Evolutionary conservation across 23 tunicate genomes (phyloP).

Genomic region (Pegea sp.): DNA sequence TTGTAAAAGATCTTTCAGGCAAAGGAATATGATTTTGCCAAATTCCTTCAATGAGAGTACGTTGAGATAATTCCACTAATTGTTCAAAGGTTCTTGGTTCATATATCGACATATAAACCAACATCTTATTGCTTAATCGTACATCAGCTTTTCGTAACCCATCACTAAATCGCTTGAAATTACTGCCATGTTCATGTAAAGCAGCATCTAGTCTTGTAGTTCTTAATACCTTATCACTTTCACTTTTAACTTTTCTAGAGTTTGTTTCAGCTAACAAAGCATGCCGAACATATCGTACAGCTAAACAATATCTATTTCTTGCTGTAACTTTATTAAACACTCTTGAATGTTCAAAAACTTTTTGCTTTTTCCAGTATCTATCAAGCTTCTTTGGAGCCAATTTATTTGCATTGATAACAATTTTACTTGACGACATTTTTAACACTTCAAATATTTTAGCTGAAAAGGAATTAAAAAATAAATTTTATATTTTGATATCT

Average conservation of each 20-base stretch:
- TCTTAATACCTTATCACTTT: slow-evolving; percentile 4
- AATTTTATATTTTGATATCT: too few relatives aligned
- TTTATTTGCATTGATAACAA: too few relatives aligned
- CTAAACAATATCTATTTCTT: neutral
- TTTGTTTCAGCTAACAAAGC: neutral
- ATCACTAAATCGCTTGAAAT: neutral
- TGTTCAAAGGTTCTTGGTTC: slow-evolving; percentile 74
- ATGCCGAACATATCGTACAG: neutral
- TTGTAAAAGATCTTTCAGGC: slow-evolving; percentile 44
- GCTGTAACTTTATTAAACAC: neutral
- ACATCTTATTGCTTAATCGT: slow-evolving; percentile 14
- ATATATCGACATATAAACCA: slow-evolving; percentile 39
- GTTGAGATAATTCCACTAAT: slow-evolving; percentile 40
- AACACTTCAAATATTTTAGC: too few relatives aligned
- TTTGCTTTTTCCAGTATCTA: neutral
- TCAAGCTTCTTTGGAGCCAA: neutral
- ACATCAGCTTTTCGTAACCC: slow-evolving; percentile 18
- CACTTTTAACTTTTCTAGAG: neutral
- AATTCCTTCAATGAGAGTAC: slow-evolving; percentile 34
- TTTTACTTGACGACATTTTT: too few relatives aligned
- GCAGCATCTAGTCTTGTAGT: slow-evolving; percentile 39
- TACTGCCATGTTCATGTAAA: slow-evolving; percentile 23
- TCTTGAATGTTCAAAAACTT: neutral
- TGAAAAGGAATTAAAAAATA: too few relatives aligned
- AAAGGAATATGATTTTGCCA: slow-evolving; percentile 7